Evolutionary conservation across 2,888 invertebrate species (phyloP).

Genomic region (Acanthosepion pharaonis): DNA sequence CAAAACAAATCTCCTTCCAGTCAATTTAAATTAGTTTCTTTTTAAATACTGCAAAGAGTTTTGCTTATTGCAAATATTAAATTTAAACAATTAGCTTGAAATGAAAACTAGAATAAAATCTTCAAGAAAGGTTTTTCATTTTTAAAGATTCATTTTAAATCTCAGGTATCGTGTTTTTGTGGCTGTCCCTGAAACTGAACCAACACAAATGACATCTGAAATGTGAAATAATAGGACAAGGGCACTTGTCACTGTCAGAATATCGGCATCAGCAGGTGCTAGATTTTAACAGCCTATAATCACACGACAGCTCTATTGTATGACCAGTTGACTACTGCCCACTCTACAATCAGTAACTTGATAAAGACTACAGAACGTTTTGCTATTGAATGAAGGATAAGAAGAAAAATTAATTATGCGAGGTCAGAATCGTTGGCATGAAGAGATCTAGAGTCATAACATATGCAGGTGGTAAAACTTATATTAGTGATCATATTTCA

Average conservation of each 20-base stretch:
- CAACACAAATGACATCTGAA: too few relatives aligned
- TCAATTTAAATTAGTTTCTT: too few relatives aligned
- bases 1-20: too few relatives aligned
- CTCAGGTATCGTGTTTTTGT: too few relatives aligned
- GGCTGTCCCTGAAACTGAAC: too few relatives aligned
- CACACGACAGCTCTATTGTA: neutral
- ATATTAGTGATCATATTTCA: neutral
- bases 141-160: too few relatives aligned
- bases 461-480: neutral
- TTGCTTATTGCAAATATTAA: too few relatives aligned
- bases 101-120: too few relatives aligned
- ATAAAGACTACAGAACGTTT: neutral
- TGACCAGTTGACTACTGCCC: slow-evolving; percentile 1
- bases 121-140: too few relatives aligned
- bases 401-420: neutral
- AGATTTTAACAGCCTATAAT: neutral
- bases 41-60: too few relatives aligned
- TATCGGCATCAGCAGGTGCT: neutral
- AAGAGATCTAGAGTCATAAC: neutral
- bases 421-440: neutral
- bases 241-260: neutral
- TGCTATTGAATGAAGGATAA: neutral
- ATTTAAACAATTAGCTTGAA: too few relatives aligned
- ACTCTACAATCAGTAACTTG: neutral
- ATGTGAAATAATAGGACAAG: neutral